Conservation (phyloP, 2,888 invertebrate genomes). For the Cryptophagus acutangulus region DNA sequence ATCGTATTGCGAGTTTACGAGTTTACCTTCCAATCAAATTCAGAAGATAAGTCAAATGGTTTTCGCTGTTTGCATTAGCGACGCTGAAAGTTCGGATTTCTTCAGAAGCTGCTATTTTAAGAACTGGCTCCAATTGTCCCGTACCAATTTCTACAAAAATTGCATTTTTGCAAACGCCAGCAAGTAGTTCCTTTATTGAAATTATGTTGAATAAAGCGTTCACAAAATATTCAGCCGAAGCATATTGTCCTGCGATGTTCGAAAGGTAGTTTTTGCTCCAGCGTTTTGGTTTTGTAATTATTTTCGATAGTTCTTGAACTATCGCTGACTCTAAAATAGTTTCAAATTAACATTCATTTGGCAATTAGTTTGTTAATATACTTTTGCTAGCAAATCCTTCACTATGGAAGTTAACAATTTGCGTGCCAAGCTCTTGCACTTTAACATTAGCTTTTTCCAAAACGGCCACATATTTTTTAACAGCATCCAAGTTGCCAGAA, state of each 20-base stretch:
- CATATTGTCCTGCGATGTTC: no score
- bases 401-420: background rate
- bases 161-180: conserved; percentile 29
- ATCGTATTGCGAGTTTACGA: background rate
- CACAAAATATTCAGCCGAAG: no score
- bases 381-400: conserved; percentile 7
- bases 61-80: background rate
- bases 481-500: background rate
- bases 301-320: no score
- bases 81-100: background rate
- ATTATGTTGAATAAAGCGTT: conserved; percentile 51
- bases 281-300: no score
- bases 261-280: no score
- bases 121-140: background rate
- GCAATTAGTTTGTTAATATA: background rate
- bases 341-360: no score
- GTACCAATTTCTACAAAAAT: conserved; percentile 9
- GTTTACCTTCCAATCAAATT: conserved; percentile 10
- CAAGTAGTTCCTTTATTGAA: conserved; percentile 2
- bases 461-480: background rate
- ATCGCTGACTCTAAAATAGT: no score
- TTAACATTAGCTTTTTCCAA: background rate
- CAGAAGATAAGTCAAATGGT: background rate
- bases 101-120: background rate
- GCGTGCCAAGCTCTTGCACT: background rate